Percentiles rank a stretch among this genome's conserved stretches.
These are phyloP conservation scores for Leuciscus idus DNA, from an alignment of 2,113 vertebrate genomes.

Conservation along the genomic window DNA sequence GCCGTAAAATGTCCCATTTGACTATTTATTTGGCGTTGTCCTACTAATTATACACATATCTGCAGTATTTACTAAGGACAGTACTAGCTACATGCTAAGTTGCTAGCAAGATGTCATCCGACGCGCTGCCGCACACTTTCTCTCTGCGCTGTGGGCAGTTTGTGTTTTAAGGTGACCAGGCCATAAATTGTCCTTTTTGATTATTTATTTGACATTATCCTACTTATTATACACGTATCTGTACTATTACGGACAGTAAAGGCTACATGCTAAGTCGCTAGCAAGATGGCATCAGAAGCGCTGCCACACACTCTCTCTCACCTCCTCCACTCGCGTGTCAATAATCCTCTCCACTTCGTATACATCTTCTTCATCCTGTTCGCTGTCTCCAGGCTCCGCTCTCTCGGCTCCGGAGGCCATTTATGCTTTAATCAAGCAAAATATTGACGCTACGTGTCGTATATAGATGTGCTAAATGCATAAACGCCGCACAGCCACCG, in stretches of 20 bases:
- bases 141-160: no score
- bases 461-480: not conserved
- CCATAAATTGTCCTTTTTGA: not conserved
- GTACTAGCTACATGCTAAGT: conserved; percentile 23
- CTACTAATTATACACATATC: not conserved
- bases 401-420: conserved; percentile 60
- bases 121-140: not conserved
- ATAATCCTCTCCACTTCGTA: conserved; percentile 97
- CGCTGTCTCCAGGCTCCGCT: conserved; percentile 76
- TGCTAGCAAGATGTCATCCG: conserved; percentile 28
- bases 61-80: not conserved
- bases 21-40: not conserved
- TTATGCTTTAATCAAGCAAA: not conserved
- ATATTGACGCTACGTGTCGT: not conserved
- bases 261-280: conserved; percentile 33
- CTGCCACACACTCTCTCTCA: conserved; percentile 65
- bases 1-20: not conserved
- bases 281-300: conserved; percentile 20
- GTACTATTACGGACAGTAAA: not conserved
- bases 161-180: not conserved
- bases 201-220: not conserved
- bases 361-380: conserved; percentile 84
- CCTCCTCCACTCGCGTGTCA: conserved; percentile 88
- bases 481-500: conserved; percentile 2
- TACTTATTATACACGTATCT: not conserved